phyloP scores from a whole-genome alignment of 2,888 invertebrate species.

The Cephus pygmeus region DNA sequence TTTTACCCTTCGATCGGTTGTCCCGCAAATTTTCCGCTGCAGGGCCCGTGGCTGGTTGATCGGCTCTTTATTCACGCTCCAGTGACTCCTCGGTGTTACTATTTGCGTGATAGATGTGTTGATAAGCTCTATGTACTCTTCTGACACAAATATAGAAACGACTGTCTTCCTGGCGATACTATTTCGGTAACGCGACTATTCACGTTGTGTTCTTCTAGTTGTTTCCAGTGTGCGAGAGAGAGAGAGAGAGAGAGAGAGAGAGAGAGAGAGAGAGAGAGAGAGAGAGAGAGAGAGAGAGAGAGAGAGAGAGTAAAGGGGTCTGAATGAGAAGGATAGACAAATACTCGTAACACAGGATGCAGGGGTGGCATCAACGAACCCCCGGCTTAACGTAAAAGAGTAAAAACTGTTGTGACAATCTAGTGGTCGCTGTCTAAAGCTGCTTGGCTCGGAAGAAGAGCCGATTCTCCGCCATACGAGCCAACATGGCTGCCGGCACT shows the following conservation, averaged over 20 bases:
- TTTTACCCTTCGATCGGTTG: too few relatives aligned
- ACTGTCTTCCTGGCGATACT: background rate
- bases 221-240: background rate
- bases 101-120: background rate
- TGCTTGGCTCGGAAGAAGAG: background rate
- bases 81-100: conserved; percentile 21
- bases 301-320: background rate
- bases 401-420: conserved; percentile 22
- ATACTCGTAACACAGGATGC: background rate
- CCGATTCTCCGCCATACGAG: background rate
- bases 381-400: background rate
- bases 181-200: background rate
- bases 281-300: background rate
- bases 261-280: background rate
- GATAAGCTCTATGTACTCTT: background rate
- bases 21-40: too few relatives aligned
- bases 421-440: conserved; percentile 16
- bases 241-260: background rate
- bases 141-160: background rate
- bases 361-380: background rate
- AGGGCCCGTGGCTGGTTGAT: background rate
- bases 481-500: background rate
- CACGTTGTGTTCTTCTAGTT: too few relatives aligned
- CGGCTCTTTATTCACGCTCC: conserved; percentile 16
- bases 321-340: background rate